Evolutionary conservation across 1,140 invertebrate species (phyloP).

Genomic region (Sitodiplosis mosellana): DNA sequence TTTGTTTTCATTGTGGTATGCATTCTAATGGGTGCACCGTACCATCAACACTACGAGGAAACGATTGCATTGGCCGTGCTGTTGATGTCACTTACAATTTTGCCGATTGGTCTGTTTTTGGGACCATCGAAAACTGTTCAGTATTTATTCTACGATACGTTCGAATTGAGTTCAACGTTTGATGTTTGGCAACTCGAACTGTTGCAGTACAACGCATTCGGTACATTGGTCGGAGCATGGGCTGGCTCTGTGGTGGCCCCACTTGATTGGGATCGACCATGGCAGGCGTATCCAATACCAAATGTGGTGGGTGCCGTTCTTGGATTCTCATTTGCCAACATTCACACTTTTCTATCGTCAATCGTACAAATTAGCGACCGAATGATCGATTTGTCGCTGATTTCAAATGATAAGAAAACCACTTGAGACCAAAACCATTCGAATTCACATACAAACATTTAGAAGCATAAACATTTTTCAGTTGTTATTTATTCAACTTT

Average conservation of each 20-base stretch:
- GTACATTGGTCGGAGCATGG: conserved; percentile 54
- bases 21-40: conserved; percentile 23
- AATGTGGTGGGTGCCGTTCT: conserved; percentile 40
- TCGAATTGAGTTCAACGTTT: conserved; percentile 19
- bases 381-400: no score
- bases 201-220: conserved; percentile 29
- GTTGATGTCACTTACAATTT: conserved; percentile 19
- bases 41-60: conserved; percentile 20
- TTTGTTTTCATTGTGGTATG: conserved; percentile 1
- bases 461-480: no score
- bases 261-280: conserved; percentile 67
- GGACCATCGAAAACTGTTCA: conserved; percentile 19
- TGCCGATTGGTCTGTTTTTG: conserved; percentile 19
- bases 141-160: conserved; percentile 22
- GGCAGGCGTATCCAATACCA: conserved; percentile 55
- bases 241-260: conserved; percentile 59
- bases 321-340: conserved; percentile 32
- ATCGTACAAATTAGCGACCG: no score
- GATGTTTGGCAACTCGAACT: conserved; percentile 19
- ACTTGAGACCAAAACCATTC: no score
- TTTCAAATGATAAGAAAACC: no score
- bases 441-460: no score
- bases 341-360: conserved; percentile 7
- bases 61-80: conserved; percentile 21
- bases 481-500: no score